Evolutionary conservation across 2,797 vertebrate genomes (phyloP).

Genomic region (Ptychobarbus kaznakovi): DNA sequence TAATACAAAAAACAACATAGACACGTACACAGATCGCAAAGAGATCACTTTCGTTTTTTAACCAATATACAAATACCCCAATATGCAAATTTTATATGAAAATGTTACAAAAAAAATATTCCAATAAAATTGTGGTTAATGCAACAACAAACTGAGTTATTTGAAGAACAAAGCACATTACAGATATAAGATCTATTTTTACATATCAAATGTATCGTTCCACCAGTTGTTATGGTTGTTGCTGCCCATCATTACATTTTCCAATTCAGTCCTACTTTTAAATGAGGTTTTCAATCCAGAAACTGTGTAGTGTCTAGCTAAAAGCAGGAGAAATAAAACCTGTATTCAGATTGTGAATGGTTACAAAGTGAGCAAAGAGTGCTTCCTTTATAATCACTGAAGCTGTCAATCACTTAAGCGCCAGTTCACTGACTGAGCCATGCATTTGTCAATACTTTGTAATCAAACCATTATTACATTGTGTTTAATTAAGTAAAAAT

Average conservation of each 20-base stretch:
- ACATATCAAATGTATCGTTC: not conserved
- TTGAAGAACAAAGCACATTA: not conserved
- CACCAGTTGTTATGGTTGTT: not conserved
- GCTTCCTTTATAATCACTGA: slow-evolving; percentile 3
- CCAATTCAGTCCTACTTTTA: not conserved
- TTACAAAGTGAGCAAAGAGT: not conserved
- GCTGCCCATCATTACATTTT: not conserved
- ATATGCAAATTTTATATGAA: not conserved
- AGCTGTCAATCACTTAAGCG: not conserved
- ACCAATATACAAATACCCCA: not conserved
- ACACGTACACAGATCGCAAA: not conserved
- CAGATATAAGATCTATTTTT: not conserved
- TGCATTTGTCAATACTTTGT: not conserved
- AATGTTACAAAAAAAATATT: not conserved
- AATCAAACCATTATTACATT: not conserved
- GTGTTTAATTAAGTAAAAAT: not conserved
- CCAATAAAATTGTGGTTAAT: not conserved
- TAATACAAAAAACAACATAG: slow-evolving; percentile 29
- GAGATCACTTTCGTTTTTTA: not conserved
- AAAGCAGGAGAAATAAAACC: not conserved
- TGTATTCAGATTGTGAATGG: not conserved
- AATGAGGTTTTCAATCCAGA: not conserved
- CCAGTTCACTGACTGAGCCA: not conserved
- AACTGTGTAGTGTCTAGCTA: not conserved
- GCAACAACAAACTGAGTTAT: not conserved